Evolutionary conservation across 2,888 invertebrate genomes (phyloP), one percentile per base, ranked within the genome.

Genomic region (Melanostoma scalare): DNA sequence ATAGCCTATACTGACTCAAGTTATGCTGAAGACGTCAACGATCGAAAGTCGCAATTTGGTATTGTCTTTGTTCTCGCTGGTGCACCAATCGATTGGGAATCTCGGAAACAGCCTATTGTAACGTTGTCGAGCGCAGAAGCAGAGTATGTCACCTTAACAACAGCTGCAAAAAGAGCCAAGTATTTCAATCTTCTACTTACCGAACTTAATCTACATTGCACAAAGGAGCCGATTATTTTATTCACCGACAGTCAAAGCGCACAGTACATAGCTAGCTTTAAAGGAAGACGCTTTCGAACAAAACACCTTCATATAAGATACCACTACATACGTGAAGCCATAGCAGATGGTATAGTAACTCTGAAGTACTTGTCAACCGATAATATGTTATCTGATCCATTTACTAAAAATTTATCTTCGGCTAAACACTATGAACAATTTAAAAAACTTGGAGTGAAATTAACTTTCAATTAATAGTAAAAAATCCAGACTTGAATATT

Each of bases 231-330:
- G 5, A 33, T 58, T n/a, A 42, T 6, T 3, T 31, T 58, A 40
- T 42, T 31, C n/a, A 42, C 42, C 4, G 58, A 58, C 40, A 58
- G 44, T 44, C 36, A 42, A 42, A 58, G 42, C 9, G 42, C 42
- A 31, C 40, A 35, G n/a, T 36, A 36, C 6, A 52, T 52, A 33
- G 52, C 52, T n/a, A 50, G 31, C 50, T 50, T 31, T 52, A 33
- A 35, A 52, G 35, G n/a, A 52, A 52, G 35, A 35, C 52, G 52
- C 46, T 46, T 20, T 10, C 46, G 35, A 55, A 55, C 55, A 10
- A 55, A 35, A 55, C 36, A 55, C 31, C 58, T 58, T 20, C 46
- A 46, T 36, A 63, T 63, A 46, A 63, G 48, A 63, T 63, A 63
- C 48, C 61, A 58, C 8, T 58, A 58, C 40, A 44, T 58, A 3